phyloP scores from a whole-genome alignment of 2,888 invertebrate species.

The Leistus spinibarbis region DNA sequence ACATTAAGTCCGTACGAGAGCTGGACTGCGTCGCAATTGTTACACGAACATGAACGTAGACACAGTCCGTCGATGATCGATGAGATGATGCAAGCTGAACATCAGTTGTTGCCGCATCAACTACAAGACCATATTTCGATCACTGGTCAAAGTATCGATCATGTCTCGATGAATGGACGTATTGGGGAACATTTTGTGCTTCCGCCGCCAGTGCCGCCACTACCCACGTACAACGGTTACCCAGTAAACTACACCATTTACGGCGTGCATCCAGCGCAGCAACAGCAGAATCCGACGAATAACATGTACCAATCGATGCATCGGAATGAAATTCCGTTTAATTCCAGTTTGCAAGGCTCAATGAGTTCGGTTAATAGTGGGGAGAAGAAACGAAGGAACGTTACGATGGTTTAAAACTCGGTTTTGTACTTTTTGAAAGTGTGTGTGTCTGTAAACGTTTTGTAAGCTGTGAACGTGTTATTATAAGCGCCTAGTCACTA shows the following conservation, averaged over 20 bases:
- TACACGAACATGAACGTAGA: slow-evolving; percentile 64
- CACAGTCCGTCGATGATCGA: slow-evolving; percentile 56
- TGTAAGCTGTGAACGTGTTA: background rate
- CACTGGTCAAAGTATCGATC: slow-evolving; percentile 53
- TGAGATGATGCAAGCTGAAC: slow-evolving; percentile 47
- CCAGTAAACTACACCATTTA: slow-evolving; percentile 57
- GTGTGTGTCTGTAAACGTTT: background rate
- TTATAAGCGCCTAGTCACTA: slow-evolving; percentile 19
- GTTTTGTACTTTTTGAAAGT: background rate
- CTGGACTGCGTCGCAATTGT: slow-evolving; percentile 66
- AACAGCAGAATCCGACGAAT: slow-evolving; percentile 48
- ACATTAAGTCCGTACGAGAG: slow-evolving; percentile 63
- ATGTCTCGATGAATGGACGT: slow-evolving; percentile 52
- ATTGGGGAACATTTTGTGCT: slow-evolving; percentile 49
- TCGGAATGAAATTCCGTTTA: slow-evolving; percentile 57
- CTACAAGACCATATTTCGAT: slow-evolving; percentile 54
- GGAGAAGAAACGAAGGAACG: slow-evolving; percentile 63
- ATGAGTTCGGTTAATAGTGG: slow-evolving; percentile 63
- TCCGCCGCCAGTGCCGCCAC: slow-evolving; percentile 62
- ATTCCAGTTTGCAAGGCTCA: slow-evolving; percentile 62
- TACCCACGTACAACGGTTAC: slow-evolving; percentile 58
- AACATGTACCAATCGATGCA: slow-evolving; percentile 56
- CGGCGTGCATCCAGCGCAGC: slow-evolving; percentile 54
- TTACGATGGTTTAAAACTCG: slow-evolving; percentile 61
- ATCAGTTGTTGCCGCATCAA: slow-evolving; percentile 49